phyloP scores from a whole-genome alignment of 1,140 invertebrate genomes.

The Aphelenchoides fujianensis region DNA sequence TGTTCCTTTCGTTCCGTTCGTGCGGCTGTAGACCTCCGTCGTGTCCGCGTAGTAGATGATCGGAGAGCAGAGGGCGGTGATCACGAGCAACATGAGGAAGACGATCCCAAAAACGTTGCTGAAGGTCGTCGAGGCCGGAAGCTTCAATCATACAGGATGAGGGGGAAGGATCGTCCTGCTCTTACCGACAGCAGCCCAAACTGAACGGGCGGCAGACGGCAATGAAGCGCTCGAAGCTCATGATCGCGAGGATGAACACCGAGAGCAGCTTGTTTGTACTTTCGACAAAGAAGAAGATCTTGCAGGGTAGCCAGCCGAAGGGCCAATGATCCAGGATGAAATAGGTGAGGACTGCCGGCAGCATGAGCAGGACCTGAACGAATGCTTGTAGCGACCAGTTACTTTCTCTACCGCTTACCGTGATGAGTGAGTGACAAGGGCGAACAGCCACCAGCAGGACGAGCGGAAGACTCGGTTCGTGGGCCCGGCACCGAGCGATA shows the following conservation, averaged over 20 bases:
- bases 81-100: conserved; percentile 32
- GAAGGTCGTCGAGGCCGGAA: conserved; percentile 26
- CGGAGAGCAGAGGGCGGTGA: conserved; percentile 41
- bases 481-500: no score
- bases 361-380: conserved; percentile 52
- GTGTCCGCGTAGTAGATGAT: conserved; percentile 54
- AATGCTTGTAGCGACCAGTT: no score
- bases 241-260: conserved; percentile 47
- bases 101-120: conserved; percentile 41
- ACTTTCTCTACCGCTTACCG: no score
- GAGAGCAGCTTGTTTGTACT: conserved; percentile 54
- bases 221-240: conserved; percentile 54
- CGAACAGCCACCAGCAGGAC: no score
- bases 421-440: no score
- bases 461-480: no score
- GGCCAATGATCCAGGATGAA: conserved; percentile 42
- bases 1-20: conserved; percentile 19
- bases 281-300: conserved; percentile 53
- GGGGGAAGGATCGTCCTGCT: no score
- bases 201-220: conserved; percentile 49
- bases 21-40: conserved; percentile 11
- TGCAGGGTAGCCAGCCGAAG: conserved; percentile 48
- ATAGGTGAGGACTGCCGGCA: conserved; percentile 46
- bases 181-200: conserved; percentile 40
- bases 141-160: neutral